phyloP scores from a whole-genome alignment of 1,140 invertebrate species.

The Euura lappo region DNA sequence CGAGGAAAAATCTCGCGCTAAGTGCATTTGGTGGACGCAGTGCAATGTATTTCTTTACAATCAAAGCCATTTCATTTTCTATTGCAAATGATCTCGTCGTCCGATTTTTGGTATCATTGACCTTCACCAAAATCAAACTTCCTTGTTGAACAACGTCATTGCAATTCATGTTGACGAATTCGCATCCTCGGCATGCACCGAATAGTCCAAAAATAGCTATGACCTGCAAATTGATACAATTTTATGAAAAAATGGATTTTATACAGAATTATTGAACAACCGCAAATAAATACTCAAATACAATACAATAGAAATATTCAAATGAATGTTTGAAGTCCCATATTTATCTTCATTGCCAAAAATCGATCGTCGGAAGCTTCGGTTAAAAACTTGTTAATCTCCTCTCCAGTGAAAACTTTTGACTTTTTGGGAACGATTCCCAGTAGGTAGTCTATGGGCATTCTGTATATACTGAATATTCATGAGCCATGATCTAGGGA shows the following conservation, averaged over 20 bases:
- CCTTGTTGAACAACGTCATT: background rate
- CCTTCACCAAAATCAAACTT: background rate
- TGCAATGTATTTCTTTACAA: background rate
- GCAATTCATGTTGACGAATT: constrained; percentile 10
- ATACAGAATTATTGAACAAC: background rate
- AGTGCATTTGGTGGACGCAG: constrained; percentile 1
- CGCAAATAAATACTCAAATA: no score
- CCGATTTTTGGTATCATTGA: background rate
- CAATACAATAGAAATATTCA: background rate
- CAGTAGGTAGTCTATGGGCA: no score
- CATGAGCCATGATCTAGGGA: no score
- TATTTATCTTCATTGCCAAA: constrained; percentile 9
- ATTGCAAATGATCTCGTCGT: background rate
- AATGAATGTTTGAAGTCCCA: background rate
- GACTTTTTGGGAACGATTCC: background rate
- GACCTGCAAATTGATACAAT: background rate
- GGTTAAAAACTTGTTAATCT: constrained; percentile 1
- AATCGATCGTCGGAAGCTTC: background rate
- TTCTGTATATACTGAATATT: no score
- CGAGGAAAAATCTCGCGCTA: background rate
- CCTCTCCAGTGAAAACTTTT: background rate
- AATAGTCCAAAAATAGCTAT: background rate
- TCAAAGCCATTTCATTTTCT: background rate
- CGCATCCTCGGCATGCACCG: background rate
- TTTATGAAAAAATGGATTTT: constrained; percentile 1